phyloP scores from a whole-genome alignment of 2,797 vertebrate genomes.

The Acanthis flammea region DNA sequence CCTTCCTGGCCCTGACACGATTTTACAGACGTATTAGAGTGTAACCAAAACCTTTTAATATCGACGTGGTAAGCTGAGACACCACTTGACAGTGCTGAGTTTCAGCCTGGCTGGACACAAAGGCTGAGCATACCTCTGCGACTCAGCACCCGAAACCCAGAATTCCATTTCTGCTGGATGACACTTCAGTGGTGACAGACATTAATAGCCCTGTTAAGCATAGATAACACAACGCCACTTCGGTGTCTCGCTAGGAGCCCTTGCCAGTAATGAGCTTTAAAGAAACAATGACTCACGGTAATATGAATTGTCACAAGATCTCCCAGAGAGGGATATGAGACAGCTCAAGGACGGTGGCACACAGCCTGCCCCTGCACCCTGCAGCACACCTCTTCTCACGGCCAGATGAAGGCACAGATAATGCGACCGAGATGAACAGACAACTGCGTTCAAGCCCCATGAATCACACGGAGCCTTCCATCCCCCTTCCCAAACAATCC shows the following conservation, averaged over 20 bases:
- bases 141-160: constrained; percentile 39
- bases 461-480: constrained; percentile 38
- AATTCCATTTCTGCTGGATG: constrained; percentile 61
- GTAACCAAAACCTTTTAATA: constrained; percentile 61
- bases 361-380: not conserved
- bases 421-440: constrained; percentile 8
- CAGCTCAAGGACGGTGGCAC: constrained; percentile 14
- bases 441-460: not conserved
- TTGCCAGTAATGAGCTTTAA: constrained; percentile 57
- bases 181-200: constrained; percentile 41
- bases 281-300: constrained; percentile 69
- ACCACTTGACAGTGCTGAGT: constrained; percentile 3
- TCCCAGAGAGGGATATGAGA: constrained; percentile 31
- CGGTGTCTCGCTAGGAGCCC: constrained; percentile 1
- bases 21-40: constrained; percentile 18
- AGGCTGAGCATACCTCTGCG: constrained; percentile 15
- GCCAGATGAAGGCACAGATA: constrained; percentile 50
- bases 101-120: constrained; percentile 52
- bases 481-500: constrained; percentile 30
- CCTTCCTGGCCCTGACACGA: not conserved
- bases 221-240: constrained; percentile 32
- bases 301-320: constrained; percentile 47
- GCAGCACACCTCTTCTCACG: constrained; percentile 50
- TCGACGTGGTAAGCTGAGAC: not conserved
- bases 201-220: constrained; percentile 37